Base-by-base conservation (phyloP, 1,140 invertebrate genomes). In the Polypedilum vanderplanki region DNA sequence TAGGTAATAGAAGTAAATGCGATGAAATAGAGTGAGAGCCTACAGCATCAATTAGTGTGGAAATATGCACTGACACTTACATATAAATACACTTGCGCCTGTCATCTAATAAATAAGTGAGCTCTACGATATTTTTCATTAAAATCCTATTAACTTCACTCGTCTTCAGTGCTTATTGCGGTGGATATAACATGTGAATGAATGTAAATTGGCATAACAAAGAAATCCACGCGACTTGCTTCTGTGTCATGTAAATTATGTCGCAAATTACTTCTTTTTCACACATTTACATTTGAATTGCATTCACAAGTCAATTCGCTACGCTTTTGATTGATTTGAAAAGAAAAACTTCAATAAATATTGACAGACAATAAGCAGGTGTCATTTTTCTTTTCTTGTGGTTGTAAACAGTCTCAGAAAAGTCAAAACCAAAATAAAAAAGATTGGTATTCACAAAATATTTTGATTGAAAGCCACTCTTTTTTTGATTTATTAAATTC, bases 401-500 rank as follows among this genome's bases (percentile, higher is more conserved):
- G n/a, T n/a, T 57, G 46, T 57, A 57, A 57, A 57, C n/a, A 33
- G 46, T 15, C 15, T n/a, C 12, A 57, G n/a, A 57, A n/a, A 57
- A 57, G 9, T 12, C 46, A 57, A 57, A 57, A 46, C 41, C 9
- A 46, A 15, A n/a, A n/a, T n/a, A n/a, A n/a, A n/a, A 57, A 3
- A 57, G n/a, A 33, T 33, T 33, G 24, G 24, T 33, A 33, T 33
- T 33, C 24, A 57, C 46, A 15, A 57, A 15, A 57, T 15, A 57
- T 57, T 57, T 57, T 57, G 46, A 57, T 57, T 57, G 46, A n/a
- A 57, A 57, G 46, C n/a, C 12, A 57, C n/a, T 57, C 46, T 57
- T 57, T 57, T n/a, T 57, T 57, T 4, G 46, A 4, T 57, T 57
- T 15, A n/a, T 57, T 57, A 15, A 57, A 57, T 57, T 12, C 12